phyloP scores from a whole-genome alignment of 2,888 invertebrate genomes.

The Sinotaia quadrata region DNA sequence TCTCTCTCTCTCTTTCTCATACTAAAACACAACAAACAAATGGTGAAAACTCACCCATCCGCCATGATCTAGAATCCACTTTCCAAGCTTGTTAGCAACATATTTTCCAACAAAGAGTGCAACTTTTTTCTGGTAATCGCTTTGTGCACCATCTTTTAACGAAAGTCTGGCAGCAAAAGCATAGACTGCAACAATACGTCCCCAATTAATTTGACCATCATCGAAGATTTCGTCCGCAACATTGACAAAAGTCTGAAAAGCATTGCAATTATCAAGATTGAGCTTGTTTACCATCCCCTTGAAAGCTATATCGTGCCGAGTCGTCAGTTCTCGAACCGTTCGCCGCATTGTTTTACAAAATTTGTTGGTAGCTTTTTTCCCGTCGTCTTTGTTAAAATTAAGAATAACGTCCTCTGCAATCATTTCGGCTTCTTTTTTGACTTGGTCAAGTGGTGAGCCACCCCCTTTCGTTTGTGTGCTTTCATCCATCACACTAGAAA shows the following conservation, averaged over 20 bases:
- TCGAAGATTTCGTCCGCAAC: constrained; percentile 69
- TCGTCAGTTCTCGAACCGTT: constrained; percentile 65
- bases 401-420: constrained; percentile 59
- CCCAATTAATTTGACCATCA: constrained; percentile 70
- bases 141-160: constrained; percentile 42
- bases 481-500: constrained; percentile 49
- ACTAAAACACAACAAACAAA: too few species aligned
- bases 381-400: constrained; percentile 48
- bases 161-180: constrained; percentile 66
- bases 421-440: constrained; percentile 57
- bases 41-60: constrained; percentile 70
- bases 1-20: too few species aligned
- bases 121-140: constrained; percentile 46
- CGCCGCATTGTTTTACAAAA: constrained; percentile 68
- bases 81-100: constrained; percentile 63
- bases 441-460: constrained; percentile 55
- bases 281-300: constrained; percentile 67
- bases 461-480: constrained; percentile 52
- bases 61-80: constrained; percentile 67
- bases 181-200: constrained; percentile 68
- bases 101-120: constrained; percentile 67
- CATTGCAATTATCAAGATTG: constrained; percentile 53
- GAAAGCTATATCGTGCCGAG: constrained; percentile 65
- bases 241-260: constrained; percentile 61
- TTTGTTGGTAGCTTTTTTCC: constrained; percentile 55